phyloP scores from a whole-genome alignment of 2,888 invertebrate species.

The Dinocampus coccinellae region DNA sequence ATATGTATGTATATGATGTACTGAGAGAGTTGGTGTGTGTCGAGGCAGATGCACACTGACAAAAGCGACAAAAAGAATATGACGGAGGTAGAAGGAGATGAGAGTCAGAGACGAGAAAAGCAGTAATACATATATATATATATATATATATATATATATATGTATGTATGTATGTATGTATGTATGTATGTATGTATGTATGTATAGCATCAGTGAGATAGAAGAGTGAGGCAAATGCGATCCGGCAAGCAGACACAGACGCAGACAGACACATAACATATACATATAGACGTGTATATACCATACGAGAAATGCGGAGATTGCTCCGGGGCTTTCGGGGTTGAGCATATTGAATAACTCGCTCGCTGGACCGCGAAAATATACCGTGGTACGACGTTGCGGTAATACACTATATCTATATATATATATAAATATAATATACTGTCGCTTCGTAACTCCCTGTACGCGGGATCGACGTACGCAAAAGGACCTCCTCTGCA shows the following conservation, averaged over 20 bases:
- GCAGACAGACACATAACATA: no score
- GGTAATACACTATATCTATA: conserved; percentile 17
- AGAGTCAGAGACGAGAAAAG: not conserved
- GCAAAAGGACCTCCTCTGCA: conserved; percentile 40
- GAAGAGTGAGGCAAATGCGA: conserved; percentile 29
- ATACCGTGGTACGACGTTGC: conserved; percentile 55
- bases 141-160: not conserved
- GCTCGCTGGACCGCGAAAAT: conserved; percentile 70
- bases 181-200: conserved; percentile 28
- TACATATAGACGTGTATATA: not conserved
- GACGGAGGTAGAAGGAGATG: conserved; percentile 25
- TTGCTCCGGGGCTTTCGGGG: conserved; percentile 67
- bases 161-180: not conserved
- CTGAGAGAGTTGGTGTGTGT: conserved; percentile 8
- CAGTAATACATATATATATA: not conserved
- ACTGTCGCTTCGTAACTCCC: conserved; percentile 31
- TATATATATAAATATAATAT: not conserved
- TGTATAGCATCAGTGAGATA: conserved; percentile 39
- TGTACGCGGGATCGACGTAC: conserved; percentile 36
- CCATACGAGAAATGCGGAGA: conserved; percentile 54
- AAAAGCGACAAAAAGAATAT: conserved; percentile 18
- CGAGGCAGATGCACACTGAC: conserved; percentile 23
- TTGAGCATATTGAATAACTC: conserved; percentile 70
- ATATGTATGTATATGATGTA: not conserved
- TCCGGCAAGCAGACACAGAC: conserved; percentile 15